Base-by-base conservation (phyloP, 2,113 vertebrate genomes). In the Hirundichthys speculiger region DNA sequence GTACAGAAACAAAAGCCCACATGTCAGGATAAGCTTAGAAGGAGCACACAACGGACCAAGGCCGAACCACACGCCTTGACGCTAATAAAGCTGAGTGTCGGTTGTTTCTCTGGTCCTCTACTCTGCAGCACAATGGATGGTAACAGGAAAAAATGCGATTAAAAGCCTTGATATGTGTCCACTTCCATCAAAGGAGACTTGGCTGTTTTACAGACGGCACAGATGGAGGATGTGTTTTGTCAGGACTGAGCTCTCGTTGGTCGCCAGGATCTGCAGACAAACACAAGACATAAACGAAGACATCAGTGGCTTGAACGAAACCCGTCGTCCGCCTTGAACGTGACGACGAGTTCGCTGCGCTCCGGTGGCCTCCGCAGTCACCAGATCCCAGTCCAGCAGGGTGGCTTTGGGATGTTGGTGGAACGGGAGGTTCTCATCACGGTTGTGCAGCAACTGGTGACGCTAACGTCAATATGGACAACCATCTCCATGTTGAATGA, bases 51-150 rank as follows among this genome's bases (percentile, higher is more conserved):
- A 18, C 42, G 30, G 61, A 84, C 14, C 4, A 15, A 42, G 13
- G 13, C 51, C 63, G 57, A 80, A 67, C 46, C 48, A 64, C 52
- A 66, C 59, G 84, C 71, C 62, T 79, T 45, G 64, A 77, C 73
- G 59, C 43, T 71, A 76, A 85, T 85, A 84, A 88, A 88, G 88
- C 79, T 86, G 66, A 16, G 16, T 3, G 13, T 13, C 34, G 1
- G 34, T n/a, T n/a, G n/a, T 45, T 2, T 20, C 6, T 21, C 43
- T 15, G 13, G 10, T 19, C n/a, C 16, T 56, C 20, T 5, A 64
- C 22, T 67, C 21, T 34, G 63, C 70, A 60, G 79, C 60, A 49
- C n/a, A 8, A 18, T 18, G 1, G 56, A 54, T 21, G 22, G 13
- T 8, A 38, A 49, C 1, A 19, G 20, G 10, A 27, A 24, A 18